These are phyloP conservation scores for Styela clava DNA, from an alignment of 23 tunicate species.

Conservation along the genomic window DNA sequence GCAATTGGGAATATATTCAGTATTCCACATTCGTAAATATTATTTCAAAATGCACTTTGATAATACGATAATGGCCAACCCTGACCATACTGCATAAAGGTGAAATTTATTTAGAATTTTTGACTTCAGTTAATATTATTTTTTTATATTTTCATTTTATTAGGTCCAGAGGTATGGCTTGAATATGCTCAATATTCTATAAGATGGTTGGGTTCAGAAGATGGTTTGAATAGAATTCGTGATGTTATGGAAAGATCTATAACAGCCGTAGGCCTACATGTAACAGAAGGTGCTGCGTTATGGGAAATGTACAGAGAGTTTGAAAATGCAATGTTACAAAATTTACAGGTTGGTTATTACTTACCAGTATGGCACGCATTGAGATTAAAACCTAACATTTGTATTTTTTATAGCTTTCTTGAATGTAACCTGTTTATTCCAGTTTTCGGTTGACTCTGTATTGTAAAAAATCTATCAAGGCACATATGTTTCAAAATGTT, in stretches of 20 bases:
- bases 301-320: conserved; percentile 94
- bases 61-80: too few relatives aligned
- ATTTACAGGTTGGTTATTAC: conserved; percentile 59
- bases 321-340: conserved; percentile 66
- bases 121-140: too few relatives aligned
- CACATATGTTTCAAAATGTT: too few relatives aligned
- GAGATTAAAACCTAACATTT: background rate
- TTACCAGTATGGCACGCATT: background rate
- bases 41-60: too few relatives aligned
- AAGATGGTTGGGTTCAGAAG: conserved; percentile 54
- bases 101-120: too few relatives aligned
- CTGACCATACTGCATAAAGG: too few relatives aligned
- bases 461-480: too few relatives aligned
- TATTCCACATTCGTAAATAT: too few relatives aligned
- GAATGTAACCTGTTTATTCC: background rate
- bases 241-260: conserved; percentile 47
- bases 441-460: too few relatives aligned
- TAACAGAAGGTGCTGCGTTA: conserved; percentile 51
- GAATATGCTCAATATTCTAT: conserved; percentile 89
- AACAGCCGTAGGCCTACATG: conserved; percentile 71
- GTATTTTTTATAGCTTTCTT: too few relatives aligned
- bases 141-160: background rate
- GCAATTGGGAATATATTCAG: too few relatives aligned
- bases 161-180: conserved; percentile 91
- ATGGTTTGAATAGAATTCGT: conserved; percentile 62